Base-by-base conservation (phyloP, 2,113 vertebrate genomes). In the Herpetotheres cachinnans region DNA sequence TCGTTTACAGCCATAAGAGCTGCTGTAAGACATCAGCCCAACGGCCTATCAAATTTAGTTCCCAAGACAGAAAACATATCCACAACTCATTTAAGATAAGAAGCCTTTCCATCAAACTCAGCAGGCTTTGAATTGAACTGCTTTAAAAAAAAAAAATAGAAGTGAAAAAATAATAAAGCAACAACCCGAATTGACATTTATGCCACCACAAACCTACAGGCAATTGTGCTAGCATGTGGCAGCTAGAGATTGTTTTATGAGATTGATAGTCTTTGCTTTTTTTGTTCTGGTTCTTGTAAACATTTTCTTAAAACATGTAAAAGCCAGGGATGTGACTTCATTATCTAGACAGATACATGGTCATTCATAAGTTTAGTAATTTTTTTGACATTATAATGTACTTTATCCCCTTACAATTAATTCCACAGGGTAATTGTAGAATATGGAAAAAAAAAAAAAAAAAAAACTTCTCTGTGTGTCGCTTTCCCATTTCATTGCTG, bases 401-500 rank as follows among this genome's bases (percentile, higher is more conserved):
- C 16, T 81, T 93, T 52, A 63, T 59, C 22, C 50, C 29, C 42
- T 91, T 49, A 50, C 3, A 24, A 34, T 38, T 3, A 66, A 61
- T 44, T 36, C 29, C 42, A 55, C 32, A 10, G 7, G 12, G 12
- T 18, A 90, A 61, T 1, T 40, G 25, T 11, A 47, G 4, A 86
- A 32, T 2, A 34, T 0, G 6, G 5, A 62, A 74, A 54, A 15
- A 22, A 59, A 69, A 81, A 36, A 11, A 21, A 15, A n/a, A n/a
- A n/a, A n/a, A n/a, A n/a, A n/a, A n/a, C n/a, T n/a, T 2, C 29
- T 73, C 22, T 27, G 1, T 1, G 3, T 4, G 8, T 50, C 65
- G 34, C 44, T 88, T 79, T 80, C 6, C 36, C 27, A 11, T 67
- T 81, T 50, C 47, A 38, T 9, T 5, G 54, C 54, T 63, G 27